Conservation (phyloP, 2,797 vertebrate genomes). For the Todus mexicanus region DNA sequence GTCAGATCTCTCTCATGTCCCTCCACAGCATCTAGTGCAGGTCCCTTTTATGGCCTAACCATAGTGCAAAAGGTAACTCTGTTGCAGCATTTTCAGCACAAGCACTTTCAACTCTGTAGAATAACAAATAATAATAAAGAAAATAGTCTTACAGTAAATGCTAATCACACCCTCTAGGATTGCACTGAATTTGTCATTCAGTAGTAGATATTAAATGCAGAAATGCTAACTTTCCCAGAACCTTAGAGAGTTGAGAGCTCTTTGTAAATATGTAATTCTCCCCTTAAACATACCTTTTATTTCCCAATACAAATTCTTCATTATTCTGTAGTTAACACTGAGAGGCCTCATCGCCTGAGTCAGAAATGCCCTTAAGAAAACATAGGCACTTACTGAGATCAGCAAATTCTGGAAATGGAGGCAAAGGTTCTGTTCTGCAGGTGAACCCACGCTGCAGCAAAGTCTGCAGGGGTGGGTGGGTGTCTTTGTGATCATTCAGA, state of each 20-base stretch:
- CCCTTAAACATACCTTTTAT: background rate
- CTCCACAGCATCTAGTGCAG: background rate
- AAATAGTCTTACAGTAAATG: background rate
- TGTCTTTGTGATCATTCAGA: background rate
- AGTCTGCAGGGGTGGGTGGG: background rate
- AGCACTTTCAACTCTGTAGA: background rate
- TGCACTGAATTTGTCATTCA: background rate
- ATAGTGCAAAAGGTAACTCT: background rate
- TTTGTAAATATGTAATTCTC: background rate
- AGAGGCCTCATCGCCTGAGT: background rate
- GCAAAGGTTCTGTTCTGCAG: background rate
- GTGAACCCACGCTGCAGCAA: background rate
- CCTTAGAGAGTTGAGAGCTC: background rate
- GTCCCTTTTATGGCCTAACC: background rate
- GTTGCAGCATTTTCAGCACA: background rate
- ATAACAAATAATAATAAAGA: background rate
- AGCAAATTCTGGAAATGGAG: background rate
- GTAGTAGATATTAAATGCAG: background rate
- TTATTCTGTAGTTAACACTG: background rate
- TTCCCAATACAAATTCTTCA: background rate
- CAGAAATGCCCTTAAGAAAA: background rate
- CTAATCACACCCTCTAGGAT: background rate
- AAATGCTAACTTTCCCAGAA: background rate
- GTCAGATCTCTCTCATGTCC: rapidly evolving
- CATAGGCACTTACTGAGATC: background rate